A percentile compares a stretch with the other conserved stretches of the same genome.
Evolutionary conservation across 2,113 vertebrate genomes (phyloP).

Genomic region (Todiramphus chloris): DNA sequence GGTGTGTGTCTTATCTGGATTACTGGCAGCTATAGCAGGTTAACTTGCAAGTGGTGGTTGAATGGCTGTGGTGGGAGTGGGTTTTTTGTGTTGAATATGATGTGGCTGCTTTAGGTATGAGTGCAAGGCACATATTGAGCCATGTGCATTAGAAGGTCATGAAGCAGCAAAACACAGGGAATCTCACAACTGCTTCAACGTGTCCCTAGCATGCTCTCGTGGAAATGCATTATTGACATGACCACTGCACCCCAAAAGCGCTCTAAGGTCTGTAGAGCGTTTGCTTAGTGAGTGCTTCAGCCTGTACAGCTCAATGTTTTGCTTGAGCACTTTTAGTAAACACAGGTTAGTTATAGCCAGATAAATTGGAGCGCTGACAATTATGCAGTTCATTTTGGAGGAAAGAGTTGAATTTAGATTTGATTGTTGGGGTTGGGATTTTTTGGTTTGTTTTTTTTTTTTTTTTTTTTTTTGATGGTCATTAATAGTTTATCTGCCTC

Average conservation of each 20-base stretch:
- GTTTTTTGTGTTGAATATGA: rapidly evolving
- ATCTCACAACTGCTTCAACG: not conserved
- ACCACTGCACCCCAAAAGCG: not conserved
- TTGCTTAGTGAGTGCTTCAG: not conserved
- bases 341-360: not conserved
- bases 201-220: not conserved
- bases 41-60: not conserved
- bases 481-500: not conserved
- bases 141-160: not conserved
- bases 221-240: not conserved
- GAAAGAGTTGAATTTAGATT: not conserved
- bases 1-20: not conserved
- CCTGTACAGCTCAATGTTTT: not conserved
- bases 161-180: not conserved
- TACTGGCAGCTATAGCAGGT: not conserved
- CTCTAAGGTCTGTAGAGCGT: not conserved
- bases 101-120: not conserved
- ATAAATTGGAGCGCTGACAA: not conserved
- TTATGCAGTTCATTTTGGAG: not conserved
- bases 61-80: not conserved
- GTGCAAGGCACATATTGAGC: not conserved
- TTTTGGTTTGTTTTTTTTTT: no score
- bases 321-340: not conserved
- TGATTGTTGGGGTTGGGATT: not conserved
- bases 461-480: not conserved